A percentile compares a stretch with the other conserved stretches of the same genome.
phyloP scores from a whole-genome alignment of 2,888 invertebrate species.

The Synergus japonicus region DNA sequence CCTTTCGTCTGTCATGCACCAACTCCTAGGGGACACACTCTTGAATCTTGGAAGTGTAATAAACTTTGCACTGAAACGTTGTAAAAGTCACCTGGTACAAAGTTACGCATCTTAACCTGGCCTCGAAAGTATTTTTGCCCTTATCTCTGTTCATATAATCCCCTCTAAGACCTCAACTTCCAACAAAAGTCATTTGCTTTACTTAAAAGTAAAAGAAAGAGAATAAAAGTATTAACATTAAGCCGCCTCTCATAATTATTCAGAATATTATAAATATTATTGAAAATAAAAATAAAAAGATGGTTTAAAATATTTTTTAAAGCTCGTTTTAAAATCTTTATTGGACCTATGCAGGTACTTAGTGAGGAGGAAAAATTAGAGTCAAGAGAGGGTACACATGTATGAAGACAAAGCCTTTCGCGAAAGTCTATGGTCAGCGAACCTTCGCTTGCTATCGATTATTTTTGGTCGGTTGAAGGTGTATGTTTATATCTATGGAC shows the following conservation, averaged over 20 bases:
- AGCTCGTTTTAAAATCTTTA: background rate
- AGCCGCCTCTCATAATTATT: background rate
- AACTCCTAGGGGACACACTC: constrained; percentile 19
- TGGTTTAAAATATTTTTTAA: background rate
- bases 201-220: background rate
- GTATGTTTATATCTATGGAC: constrained; percentile 13
- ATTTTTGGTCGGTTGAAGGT: constrained; percentile 18
- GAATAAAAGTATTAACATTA: background rate
- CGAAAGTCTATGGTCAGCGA: constrained; percentile 35
- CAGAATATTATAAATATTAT: too few species aligned
- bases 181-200: background rate
- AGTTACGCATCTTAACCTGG: constrained; percentile 35
- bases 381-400: constrained; percentile 23
- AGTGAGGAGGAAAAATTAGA: constrained; percentile 19
- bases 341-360: background rate
- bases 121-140: constrained; percentile 23
- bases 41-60: constrained; percentile 20
- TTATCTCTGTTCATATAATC: constrained; percentile 10
- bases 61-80: constrained; percentile 25
- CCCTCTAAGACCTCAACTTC: background rate
- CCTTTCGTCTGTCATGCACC: constrained; percentile 5
- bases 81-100: constrained; percentile 20
- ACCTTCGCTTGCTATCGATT: constrained; percentile 35
- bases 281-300: background rate
- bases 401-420: constrained; percentile 33